Evolutionary conservation across 2,113 vertebrate genomes (phyloP).

Genomic region (Rhinogobius similis): DNA sequence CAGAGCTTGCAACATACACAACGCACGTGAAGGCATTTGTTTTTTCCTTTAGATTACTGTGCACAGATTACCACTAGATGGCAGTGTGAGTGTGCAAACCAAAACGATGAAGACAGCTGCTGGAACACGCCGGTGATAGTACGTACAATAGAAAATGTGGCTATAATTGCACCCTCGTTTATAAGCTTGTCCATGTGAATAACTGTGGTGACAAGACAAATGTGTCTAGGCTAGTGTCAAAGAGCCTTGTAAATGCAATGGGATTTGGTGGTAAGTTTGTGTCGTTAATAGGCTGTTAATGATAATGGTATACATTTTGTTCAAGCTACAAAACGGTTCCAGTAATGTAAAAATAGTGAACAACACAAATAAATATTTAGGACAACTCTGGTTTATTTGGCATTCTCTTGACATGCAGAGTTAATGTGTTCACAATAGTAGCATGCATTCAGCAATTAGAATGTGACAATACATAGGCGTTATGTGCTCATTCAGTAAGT

Average conservation of each 20-base stretch:
- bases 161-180: background rate
- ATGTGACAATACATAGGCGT: constrained; percentile 28
- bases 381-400: constrained; percentile 68
- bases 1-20: background rate
- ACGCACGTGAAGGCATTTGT: no score
- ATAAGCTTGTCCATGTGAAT: no score
- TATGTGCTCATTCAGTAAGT: constrained; percentile 40
- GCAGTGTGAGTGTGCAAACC: constrained; percentile 14
- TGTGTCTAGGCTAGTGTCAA: background rate
- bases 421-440: constrained; percentile 65
- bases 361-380: background rate
- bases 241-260: no score
- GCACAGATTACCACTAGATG: constrained; percentile 39
- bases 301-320: no score
- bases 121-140: background rate
- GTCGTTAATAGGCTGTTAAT: background rate
- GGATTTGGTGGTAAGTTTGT: background rate
- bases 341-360: background rate
- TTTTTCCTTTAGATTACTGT: no score
- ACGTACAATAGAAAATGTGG: background rate
- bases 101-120: background rate
- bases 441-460: constrained; percentile 71
- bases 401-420: constrained; percentile 75
- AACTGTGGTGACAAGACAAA: no score
- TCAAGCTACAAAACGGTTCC: background rate